Percentiles rank a stretch among this genome's conserved stretches.
These are phyloP conservation scores for Calephelis virginiensis DNA, from an alignment of 1,140 invertebrate genomes.

Conservation along the genomic window DNA sequence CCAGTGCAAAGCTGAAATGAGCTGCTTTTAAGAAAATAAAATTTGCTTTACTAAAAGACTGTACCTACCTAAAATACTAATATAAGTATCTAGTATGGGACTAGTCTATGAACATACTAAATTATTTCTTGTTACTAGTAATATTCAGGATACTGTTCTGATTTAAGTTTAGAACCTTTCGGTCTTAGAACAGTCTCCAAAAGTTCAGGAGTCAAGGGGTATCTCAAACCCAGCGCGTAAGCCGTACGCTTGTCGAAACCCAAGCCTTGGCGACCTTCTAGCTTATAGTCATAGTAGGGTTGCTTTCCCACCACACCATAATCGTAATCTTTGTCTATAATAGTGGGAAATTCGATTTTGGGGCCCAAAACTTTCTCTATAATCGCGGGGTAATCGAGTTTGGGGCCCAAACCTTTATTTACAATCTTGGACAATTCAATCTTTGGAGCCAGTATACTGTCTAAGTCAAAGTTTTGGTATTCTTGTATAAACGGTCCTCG, in stretches of 20 bases:
- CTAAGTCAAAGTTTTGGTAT: conserved; percentile 1
- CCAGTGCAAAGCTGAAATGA: too few relatives aligned
- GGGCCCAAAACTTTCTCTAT: background rate
- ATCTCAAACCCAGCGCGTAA: conserved; percentile 17
- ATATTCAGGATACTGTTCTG: background rate
- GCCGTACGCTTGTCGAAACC: conserved; percentile 19
- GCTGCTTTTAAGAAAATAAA: too few relatives aligned
- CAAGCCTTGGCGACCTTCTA: conserved; percentile 9
- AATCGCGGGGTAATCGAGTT: background rate
- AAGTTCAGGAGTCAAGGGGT: conserved; percentile 11
- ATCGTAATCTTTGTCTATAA: background rate
- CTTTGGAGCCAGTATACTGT: background rate
- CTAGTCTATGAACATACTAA: background rate
- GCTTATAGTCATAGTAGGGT: conserved; percentile 4
- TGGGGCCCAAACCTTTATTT: background rate
- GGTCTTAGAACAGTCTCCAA: conserved; percentile 7
- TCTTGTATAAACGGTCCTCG: background rate
- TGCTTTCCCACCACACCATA: background rate
- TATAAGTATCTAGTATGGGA: too few relatives aligned
- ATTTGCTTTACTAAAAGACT: too few relatives aligned
- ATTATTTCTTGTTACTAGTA: background rate
- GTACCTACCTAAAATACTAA: too few relatives aligned
- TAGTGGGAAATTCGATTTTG: background rate
- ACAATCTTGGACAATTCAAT: background rate
- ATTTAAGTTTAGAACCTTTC: background rate